Conservation (phyloP, 2,888 invertebrate species). For the Hirtodrosophila histrioides region DNA sequence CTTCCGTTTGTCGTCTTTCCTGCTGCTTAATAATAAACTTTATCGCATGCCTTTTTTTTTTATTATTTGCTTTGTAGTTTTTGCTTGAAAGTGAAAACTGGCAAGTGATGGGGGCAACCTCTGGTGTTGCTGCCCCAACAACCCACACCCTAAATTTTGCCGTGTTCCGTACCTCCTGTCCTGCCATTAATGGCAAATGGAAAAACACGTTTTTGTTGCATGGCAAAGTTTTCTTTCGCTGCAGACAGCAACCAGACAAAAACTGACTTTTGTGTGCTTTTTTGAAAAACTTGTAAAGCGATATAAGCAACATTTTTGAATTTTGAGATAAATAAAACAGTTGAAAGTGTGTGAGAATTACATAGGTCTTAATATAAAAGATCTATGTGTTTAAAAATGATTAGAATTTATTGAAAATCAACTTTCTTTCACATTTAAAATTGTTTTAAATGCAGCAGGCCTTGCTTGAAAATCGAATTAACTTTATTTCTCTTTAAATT, state of each 20-base stretch:
- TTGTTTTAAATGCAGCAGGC: too few relatives aligned
- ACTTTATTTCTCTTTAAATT: too few relatives aligned
- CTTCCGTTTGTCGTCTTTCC: neutral
- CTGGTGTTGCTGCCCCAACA: conserved; percentile 5
- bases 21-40: conserved; percentile 38
- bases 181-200: conserved; percentile 23
- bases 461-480: too few relatives aligned
- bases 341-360: too few relatives aligned
- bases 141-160: conserved; percentile 3
- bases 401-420: too few relatives aligned
- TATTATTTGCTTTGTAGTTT: conserved; percentile 41
- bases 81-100: conserved; percentile 71
- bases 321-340: conserved; percentile 5
- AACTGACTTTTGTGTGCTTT: too few relatives aligned
- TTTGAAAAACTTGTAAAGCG: too few relatives aligned
- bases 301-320: too few relatives aligned
- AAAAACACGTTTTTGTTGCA: conserved; percentile 51
- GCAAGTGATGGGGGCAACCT: conserved; percentile 26
- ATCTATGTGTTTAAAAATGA: too few relatives aligned
- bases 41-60: conserved; percentile 23
- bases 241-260: conserved; percentile 59
- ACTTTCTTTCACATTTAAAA: too few relatives aligned
- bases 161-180: neutral
- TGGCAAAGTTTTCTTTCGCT: conserved; percentile 42
- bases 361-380: too few relatives aligned